Evolutionary conservation across 2,888 invertebrate species (phyloP), one percentile per base, ranked within the genome.

Genomic region (Drosophila yooni): DNA sequence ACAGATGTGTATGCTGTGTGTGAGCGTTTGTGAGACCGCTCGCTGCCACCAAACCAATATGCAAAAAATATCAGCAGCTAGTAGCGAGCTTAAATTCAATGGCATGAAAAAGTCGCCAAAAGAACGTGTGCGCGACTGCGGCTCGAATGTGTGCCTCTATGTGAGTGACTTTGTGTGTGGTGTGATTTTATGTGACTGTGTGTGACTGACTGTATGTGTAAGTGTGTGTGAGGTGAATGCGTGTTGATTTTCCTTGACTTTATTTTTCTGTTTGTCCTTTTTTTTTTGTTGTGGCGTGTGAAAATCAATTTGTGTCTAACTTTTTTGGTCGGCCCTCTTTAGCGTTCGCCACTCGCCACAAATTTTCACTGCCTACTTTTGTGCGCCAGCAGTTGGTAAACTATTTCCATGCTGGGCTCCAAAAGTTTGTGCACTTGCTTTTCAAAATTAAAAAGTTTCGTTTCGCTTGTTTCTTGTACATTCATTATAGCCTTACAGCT

Each of bases 291-390:
- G 75, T 71, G 71, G 74, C 69, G 68, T 80, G 70, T 78, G 80
- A 85, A 88, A 85, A 85, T 85, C 88, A 88, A 85, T 85, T 82
- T 78, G 70, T 70, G 71, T 79, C 53, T 21, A 79, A 66, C 51
- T 71, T 81, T 76, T 65, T 70, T 53, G 40, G 46, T 60, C 40
- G 40, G 34, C 56, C n/a, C 38, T 15, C 59, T 70, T 62, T 58
- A 31, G 53, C 50, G 15, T 63, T 60, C 43, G 59, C 64, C 51
- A 56, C 31, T 62, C 66, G 59, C 66, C 67, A 61, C 61, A 66
- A 65, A 77, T 63, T 78, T 75, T 66, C 72, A 71, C 68, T 73
- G 78, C 82, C 79, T 64, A 80, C 86, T 86, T 88, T 86, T 78
- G 67, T 75, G 86, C 83, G 73, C 83, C 73, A 76, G 74, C 70